Evolutionary conservation across 1,140 invertebrate species (phyloP), one percentile per base, ranked within the genome.

Genomic region (Leptinotarsa lineolata): DNA sequence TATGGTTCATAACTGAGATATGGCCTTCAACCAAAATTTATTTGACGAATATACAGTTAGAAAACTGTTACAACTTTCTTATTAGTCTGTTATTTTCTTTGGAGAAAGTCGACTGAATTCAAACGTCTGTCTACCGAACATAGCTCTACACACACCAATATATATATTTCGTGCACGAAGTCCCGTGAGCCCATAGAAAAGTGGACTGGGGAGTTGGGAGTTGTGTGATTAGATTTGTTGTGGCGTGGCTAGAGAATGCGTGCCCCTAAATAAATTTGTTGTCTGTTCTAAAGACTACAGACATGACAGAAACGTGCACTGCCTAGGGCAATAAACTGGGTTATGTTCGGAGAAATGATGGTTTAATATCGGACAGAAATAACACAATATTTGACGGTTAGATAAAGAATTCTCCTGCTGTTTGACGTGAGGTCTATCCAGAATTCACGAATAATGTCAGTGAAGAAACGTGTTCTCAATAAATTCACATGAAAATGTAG

Each of bases 281-380:
- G 3, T 54, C 48, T 54, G 48, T 54, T 54, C 48, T 16, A 18
- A 54, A 54, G 48, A 54, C 48, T 15, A 54, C 15, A 16, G 48
- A 54, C 48, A 54, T 54, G 48, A 54, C 48, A 54, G 48, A 54
- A 54, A 54, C 48, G 48, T 54, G 48, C 48, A 54, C 48, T 54
- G 48, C 48, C n/a, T 54, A 15, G 48, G 48, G 48, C 48, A 54
- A 54, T 54, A 54, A 54, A 54, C 48, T 54, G 48, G 15, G 48
- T n/a, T 54, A 54, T 54, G 15, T 54, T 54, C n/a, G 48, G 16
- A 4, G 48, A 54, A 54, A 54, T 54, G 48, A 54, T 54, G 48
- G 48, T 54, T 54, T 54, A 54, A 54, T n/a, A 18, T 54, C 48
- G 6, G 48, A 15, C n/a, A 54, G n/a, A 13, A 13, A 54, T 54